Conservation (phyloP, 2,797 vertebrate genomes). For the Crocidura indochinensis region DNA sequence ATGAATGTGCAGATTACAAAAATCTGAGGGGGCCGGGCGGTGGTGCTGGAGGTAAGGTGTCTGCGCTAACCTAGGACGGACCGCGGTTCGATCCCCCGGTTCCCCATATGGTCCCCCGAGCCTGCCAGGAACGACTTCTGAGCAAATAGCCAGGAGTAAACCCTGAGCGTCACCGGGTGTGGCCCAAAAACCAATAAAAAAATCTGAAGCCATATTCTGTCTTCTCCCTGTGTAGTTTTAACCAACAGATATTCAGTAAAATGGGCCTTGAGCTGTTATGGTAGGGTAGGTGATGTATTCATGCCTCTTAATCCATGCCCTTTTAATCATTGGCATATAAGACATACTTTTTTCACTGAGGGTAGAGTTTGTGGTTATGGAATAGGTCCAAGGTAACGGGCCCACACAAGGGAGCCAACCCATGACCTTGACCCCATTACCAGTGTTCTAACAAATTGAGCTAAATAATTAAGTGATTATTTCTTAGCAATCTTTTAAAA, state of each 20-base stretch:
- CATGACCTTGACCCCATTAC: conserved; percentile 83
- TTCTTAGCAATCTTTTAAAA: conserved; percentile 80
- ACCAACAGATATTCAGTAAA: conserved; percentile 53
- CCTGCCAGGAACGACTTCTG: too few relatives aligned
- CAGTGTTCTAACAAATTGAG: conserved; percentile 77
- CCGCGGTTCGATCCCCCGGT: too few relatives aligned
- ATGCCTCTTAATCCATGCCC: conserved; percentile 70
- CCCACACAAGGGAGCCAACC: conserved; percentile 78
- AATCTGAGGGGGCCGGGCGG: too few relatives aligned
- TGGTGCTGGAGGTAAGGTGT: too few relatives aligned
- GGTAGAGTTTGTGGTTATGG: conserved; percentile 75
- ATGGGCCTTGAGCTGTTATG: conserved; percentile 74
- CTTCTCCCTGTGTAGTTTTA: conserved; percentile 70
- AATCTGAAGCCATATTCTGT: conserved; percentile 30
- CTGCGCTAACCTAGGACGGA: too few relatives aligned
- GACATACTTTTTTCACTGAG: conserved; percentile 27
- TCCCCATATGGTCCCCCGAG: too few relatives aligned
- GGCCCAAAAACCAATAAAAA: too few relatives aligned
- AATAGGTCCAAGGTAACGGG: conserved; percentile 80
- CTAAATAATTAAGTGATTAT: conserved; percentile 83
- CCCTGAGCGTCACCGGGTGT: too few relatives aligned
- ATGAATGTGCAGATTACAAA: background rate
- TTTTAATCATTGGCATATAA: conserved; percentile 80
- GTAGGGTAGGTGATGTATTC: conserved; percentile 74
- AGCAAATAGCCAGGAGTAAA: too few relatives aligned